Conservation (phyloP, 2,113 vertebrate genomes). For the Columbina picui region DNA sequence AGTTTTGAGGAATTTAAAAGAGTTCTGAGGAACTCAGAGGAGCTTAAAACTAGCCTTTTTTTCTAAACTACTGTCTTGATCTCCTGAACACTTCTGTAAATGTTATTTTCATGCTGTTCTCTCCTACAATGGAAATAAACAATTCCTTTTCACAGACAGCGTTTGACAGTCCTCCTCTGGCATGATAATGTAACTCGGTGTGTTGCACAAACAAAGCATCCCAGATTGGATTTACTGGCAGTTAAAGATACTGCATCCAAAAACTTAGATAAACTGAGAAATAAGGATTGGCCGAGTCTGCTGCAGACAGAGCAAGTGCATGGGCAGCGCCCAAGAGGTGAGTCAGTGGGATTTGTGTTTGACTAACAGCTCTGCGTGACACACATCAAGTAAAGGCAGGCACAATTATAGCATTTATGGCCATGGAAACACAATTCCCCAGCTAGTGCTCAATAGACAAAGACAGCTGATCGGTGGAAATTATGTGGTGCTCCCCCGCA, state of each 20-base stretch:
- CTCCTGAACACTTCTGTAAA: neutral
- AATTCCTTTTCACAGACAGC: neutral
- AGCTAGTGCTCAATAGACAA: neutral
- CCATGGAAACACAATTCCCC: conserved; percentile 8
- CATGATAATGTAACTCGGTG: neutral
- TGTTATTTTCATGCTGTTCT: neutral
- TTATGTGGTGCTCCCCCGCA: neutral
- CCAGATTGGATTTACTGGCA: neutral
- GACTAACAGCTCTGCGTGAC: conserved; percentile 10
- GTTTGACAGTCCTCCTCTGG: neutral
- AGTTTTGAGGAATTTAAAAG: neutral
- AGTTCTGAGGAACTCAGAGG: neutral
- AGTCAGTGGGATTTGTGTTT: neutral
- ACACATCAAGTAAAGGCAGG: conserved; percentile 1
- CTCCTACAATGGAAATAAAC: neutral
- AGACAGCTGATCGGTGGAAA: neutral
- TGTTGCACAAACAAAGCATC: neutral
- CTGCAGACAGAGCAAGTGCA: neutral
- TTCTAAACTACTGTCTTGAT: neutral
- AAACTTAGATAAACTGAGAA: neutral
- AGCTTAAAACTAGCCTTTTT: neutral
- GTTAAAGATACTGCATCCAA: neutral
- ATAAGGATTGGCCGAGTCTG: neutral
- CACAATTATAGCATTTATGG: neutral
- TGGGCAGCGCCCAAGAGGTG: neutral